Base-by-base conservation (phyloP, 1,140 invertebrate species). In the Scaptomyza montana region DNA sequence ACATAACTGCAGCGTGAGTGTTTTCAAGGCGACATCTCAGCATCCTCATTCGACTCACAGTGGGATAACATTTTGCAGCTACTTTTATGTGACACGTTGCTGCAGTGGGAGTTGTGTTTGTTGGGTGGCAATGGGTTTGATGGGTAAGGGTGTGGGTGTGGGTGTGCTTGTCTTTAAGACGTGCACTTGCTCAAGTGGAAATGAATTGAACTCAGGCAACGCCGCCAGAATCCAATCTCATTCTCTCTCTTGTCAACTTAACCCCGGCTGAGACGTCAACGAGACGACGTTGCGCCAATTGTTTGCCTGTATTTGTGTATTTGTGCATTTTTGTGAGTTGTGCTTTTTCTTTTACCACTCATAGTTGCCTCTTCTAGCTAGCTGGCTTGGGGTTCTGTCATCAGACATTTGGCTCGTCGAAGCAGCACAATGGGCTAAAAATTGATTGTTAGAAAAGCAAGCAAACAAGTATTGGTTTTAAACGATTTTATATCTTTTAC, bases 181-280 rank as follows among this genome's bases (percentile, higher is more conserved):
- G 74, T 89, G 84, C 85, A 89, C 76, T 89, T 89, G 85, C 80
- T 89, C 84, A 89, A 89, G 84, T 89, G 84, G 85, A 89, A 89
- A 89, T 89, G 84, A 89, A 89, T 89, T 89, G 84, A 89, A 89
- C 85, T 82, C 75, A 74, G 80, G 57, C 74, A 57, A 65, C 57
- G 74, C 56, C 55, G 69, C 55, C 64, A 62, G 54, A 89, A 87
- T 87, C 84, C 84, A 87, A 87, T 87, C 84, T 87, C 79, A 79
- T 89, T 89, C 82, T 87, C 85, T 87, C 33, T 2, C 7, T 36
- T 87, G 84, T 89, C 84, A 87, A 87, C 84, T 89, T 89, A 87
- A 89, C 84, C 84, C 87, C 84, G 73, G 64, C 84, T 75, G 74
- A 59, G 61, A 64, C 56, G 57, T 51, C 59, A 53, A 60, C 54